Percentiles rank a stretch among this genome's conserved stretches.
These are phyloP conservation scores for Asteroscopus sphinx DNA, from an alignment of 2,888 invertebrate genomes.

Conservation along the genomic window DNA sequence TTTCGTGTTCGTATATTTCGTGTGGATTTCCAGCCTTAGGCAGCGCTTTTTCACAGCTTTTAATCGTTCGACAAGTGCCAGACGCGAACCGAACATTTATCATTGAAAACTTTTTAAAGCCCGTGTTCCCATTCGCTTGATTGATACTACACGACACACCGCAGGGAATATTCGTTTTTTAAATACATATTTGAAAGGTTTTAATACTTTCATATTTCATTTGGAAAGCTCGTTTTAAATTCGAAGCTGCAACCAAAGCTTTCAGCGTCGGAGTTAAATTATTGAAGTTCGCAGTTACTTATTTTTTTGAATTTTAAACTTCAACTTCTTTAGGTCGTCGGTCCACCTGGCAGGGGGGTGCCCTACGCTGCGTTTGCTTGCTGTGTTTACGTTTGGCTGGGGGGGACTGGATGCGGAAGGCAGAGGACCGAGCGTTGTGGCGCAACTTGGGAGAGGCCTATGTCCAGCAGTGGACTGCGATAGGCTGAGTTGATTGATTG, in stretches of 20 bases:
- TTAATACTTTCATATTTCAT: slow-evolving; percentile 21
- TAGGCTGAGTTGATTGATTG: no score
- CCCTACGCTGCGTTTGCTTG: no score
- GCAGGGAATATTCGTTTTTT: slow-evolving; percentile 18
- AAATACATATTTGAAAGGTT: slow-evolving; percentile 18
- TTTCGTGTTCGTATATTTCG: slow-evolving; percentile 3
- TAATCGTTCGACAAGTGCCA: slow-evolving; percentile 40
- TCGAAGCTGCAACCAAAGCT: neutral
- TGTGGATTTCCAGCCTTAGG: neutral
- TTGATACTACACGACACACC: slow-evolving; percentile 44
- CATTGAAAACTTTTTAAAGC: slow-evolving; percentile 48
- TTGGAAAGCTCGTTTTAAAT: slow-evolving; percentile 19
- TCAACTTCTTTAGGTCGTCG: no score
- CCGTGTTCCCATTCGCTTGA: slow-evolving; percentile 33
- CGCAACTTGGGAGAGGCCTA: no score
- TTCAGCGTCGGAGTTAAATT: slow-evolving; percentile 1
- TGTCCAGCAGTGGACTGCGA: no score
- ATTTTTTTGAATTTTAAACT: neutral
- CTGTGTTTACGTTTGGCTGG: no score
- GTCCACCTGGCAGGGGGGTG: no score
- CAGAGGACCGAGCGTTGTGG: no score
- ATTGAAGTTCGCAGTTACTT: neutral
- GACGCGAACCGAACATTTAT: slow-evolving; percentile 44
- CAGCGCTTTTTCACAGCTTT: slow-evolving; percentile 27
- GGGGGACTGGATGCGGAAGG: no score